A percentile compares a stretch with the other conserved stretches of the same genome.
Conservation (phyloP, 2,113 vertebrate species). For the Papio anubis region DNA sequence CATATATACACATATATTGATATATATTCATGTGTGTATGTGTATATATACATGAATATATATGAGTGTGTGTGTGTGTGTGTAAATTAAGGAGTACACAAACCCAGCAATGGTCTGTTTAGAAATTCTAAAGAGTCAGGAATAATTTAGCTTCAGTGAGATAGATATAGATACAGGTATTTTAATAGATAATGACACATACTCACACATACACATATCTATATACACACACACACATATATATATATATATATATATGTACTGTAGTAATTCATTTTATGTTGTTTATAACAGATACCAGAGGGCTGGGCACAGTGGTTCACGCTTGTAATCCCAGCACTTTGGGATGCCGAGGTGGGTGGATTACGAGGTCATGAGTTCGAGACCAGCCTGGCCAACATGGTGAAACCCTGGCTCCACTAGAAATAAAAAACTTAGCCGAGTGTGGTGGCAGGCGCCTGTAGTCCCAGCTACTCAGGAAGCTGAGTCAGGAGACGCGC, state of each 20-base stretch:
- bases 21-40: neutral
- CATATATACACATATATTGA: neutral
- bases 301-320: neutral
- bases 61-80: neutral
- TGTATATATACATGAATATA: too few species aligned
- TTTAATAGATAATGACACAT: too few species aligned
- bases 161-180: too few species aligned
- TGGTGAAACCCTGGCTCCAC: too few species aligned
- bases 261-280: neutral
- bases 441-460: too few species aligned
- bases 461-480: too few species aligned
- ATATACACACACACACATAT: neutral
- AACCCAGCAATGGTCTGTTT: rapidly evolving
- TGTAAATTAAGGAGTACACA: neutral
- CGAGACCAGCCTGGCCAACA: too few species aligned
- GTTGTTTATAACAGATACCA: neutral
- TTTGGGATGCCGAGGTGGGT: too few species aligned
- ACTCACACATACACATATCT: neutral
- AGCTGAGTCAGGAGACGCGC: too few species aligned
- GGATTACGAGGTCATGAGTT: too few species aligned
- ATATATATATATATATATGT: neutral
- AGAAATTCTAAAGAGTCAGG: neutral
- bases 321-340: too few species aligned
- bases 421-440: too few species aligned
- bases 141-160: neutral